phyloP scores from a whole-genome alignment of 2,888 invertebrate genomes.

The Crematogaster levior region DNA sequence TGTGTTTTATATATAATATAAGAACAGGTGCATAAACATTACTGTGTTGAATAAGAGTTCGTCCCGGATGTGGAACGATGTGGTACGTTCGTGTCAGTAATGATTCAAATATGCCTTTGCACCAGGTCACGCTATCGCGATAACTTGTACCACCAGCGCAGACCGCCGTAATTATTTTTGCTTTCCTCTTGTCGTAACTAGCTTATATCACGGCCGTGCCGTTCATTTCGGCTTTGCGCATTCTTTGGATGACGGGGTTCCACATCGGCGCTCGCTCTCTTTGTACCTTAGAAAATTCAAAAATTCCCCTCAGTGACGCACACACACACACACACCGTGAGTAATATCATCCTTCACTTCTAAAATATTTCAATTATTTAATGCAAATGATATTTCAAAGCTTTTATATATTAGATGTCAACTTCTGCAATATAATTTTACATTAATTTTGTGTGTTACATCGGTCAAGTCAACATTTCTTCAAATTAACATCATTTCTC shows the following conservation, averaged over 20 bases:
- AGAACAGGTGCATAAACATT: background rate
- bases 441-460: background rate
- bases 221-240: slow-evolving; percentile 38
- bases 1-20: background rate
- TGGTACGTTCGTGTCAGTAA: slow-evolving; percentile 74
- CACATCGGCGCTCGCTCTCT: background rate
- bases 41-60: slow-evolving; percentile 42
- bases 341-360: background rate
- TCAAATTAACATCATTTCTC: background rate
- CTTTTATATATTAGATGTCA: background rate
- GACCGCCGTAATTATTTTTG: slow-evolving; percentile 68
- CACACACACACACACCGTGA: no score
- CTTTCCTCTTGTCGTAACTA: slow-evolving; percentile 45
- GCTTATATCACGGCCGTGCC: slow-evolving; percentile 35
- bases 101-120: slow-evolving; percentile 66
- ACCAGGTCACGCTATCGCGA: slow-evolving; percentile 74
- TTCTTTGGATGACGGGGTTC: slow-evolving; percentile 25
- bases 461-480: background rate
- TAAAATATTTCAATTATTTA: slow-evolving; percentile 11
- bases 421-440: background rate
- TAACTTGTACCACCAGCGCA: slow-evolving; percentile 57
- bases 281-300: slow-evolving; percentile 31
- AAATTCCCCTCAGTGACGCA: background rate
- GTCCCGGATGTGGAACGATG: slow-evolving; percentile 58
- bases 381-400: background rate